Base-by-base conservation (phyloP, 2,113 vertebrate species). In the Atrichornis clamosus region DNA sequence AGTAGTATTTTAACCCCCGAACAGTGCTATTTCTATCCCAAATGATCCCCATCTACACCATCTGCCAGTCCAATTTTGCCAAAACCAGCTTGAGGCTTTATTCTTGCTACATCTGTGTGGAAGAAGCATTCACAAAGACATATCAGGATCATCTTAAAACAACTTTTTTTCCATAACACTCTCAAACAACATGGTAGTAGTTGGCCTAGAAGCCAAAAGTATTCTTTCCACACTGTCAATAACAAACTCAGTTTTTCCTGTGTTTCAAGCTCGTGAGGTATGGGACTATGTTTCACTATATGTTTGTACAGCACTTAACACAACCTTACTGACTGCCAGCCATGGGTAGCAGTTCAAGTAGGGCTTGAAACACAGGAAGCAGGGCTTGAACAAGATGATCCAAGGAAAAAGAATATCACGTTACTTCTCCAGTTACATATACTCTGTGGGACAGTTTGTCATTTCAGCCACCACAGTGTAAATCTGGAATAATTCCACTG, bases 401-500 rank as follows among this genome's bases (percentile, higher is more conserved):
- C 78, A 76, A 90, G 50, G 56, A 76, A 93, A 77, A 87, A 83
- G 50, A 93, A n/a, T 93, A 91, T 93, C 47, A 14, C 37, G 16
- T 90, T 91, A 76, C 63, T 86, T 75, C 47, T 83, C 72, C 30
- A 56, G 49, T 78, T 95, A 63, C 82, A 85, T 84, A 52, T 89
- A 59, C 58, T 83, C 87, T 76, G 72, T 76, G 72, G 73, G 81
- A 79, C 75, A 86, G 67, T 90, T 92, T 90, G 68, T 96, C 75
- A 88, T 96, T 96, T 96, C 82, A 89, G 52, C 60, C 90, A 59
- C 87, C 52, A 3, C 84, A 83, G 55, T 69, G 82, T 88, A 91
- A 91, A 96, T 93, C 75, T 96, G 85, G 85, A 96, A 92, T 93
- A 93, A 86, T 93, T 94, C 85, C 72, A 74, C 67, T 78, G 85